Conservation (phyloP, 2,113 vertebrate genomes). For the Eurystomus gularis region DNA sequence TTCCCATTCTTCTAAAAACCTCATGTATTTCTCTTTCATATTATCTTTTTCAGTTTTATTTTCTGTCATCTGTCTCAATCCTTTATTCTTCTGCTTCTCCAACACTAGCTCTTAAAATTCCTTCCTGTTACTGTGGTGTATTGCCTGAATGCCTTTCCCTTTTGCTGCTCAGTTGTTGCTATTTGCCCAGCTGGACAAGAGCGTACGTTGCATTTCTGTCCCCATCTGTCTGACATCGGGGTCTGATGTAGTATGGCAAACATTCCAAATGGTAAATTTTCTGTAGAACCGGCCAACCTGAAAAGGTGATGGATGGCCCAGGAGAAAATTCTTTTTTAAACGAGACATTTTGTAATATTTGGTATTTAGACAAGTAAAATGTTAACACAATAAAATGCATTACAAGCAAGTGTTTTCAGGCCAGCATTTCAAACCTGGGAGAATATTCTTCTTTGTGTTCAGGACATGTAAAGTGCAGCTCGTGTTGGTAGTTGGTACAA, state of each 20-base stretch:
- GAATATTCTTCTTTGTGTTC: neutral
- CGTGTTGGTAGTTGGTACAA: neutral
- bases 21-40: neutral
- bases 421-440: neutral
- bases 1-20: neutral
- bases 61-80: neutral
- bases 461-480: neutral
- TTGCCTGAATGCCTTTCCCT: neutral
- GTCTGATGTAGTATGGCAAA: neutral
- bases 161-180: neutral
- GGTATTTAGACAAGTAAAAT: neutral
- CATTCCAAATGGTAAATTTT: neutral
- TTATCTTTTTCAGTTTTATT: neutral
- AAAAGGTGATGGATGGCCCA: neutral
- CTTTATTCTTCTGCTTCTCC: neutral
- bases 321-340: neutral
- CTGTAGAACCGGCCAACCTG: neutral
- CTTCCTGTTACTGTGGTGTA: neutral
- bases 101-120: neutral
- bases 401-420: neutral
- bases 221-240: neutral
- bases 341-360: neutral
- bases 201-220: neutral
- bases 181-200: conserved; percentile 33
- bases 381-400: neutral